Evolutionary conservation across 2,888 invertebrate species (phyloP), one percentile per base, ranked within the genome.

Genomic region (Drosophila greeni): DNA sequence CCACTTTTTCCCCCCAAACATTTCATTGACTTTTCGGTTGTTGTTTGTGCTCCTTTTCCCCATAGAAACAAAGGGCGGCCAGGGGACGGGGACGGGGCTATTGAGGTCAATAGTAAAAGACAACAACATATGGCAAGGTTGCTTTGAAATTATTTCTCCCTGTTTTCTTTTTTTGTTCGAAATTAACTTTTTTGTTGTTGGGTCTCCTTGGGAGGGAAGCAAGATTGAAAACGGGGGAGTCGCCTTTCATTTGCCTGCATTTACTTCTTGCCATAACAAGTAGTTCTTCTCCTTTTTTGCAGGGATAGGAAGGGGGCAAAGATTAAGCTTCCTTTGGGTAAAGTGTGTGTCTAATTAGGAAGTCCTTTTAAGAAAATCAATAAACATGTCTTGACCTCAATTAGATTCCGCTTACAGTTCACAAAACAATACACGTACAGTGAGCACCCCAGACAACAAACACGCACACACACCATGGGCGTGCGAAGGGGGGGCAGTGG

Each of bases 321-420:
- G 57, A 34, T 66, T 37, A 37, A 33, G 59, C 70, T 61, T 49
- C 34, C 65, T 42, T 43, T 7, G 60, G 73, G 79, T 69, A 76
- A 84, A 82, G 82, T 82, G 77, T 81, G 80, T 81, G 80, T 81
- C 82, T 82, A 82, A 82, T 82, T 82, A 83, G 85, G 82, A 85
- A 78, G 82, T 82, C 82, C 85, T 82, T 82, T 82, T 83, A 78
- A 76, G 74, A 86, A 86, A 86, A 85, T 85, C 85, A 85, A 85
- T 85, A 86, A 77, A 82, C 80, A 85, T 84, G 86, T 85, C 85
- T 85, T 86, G 85, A 85, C 85, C 85, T 86, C 85, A 86, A 85
- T 85, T 85, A 82, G 85, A 83, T 83, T 83, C 60, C 83, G 81
- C 83, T 81, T 84, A 84, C 84, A 81, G 75, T 84, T 82, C 83